These are phyloP conservation scores for Macroglossus sobrinus DNA, from an alignment of 2,113 vertebrate species.

Conservation along the genomic window DNA sequence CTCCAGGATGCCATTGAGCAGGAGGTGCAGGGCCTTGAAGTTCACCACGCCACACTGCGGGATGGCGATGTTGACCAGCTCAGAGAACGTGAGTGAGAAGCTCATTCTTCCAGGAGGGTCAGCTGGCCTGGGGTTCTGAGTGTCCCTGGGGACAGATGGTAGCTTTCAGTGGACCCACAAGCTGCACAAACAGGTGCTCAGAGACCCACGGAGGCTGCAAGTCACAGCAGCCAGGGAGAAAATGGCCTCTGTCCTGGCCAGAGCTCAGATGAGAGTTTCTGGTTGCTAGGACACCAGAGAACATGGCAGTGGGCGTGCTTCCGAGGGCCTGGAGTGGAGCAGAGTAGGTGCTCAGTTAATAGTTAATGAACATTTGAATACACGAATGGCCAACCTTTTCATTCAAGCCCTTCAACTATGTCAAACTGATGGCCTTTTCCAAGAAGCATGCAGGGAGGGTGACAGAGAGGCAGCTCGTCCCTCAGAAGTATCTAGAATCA, in stretches of 20 bases:
- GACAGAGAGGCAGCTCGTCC: neutral
- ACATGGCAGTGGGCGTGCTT: neutral
- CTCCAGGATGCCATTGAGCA: constrained; percentile 74
- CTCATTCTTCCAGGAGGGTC: constrained; percentile 17
- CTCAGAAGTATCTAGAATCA: neutral
- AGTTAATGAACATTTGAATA: neutral
- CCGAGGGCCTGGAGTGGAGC: neutral
- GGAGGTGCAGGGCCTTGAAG: constrained; percentile 68
- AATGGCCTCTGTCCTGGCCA: neutral
- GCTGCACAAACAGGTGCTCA: neutral
- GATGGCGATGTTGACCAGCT: constrained; percentile 71
- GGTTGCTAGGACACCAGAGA: constrained; percentile 77
- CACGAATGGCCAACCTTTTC: neutral
- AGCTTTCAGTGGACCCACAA: neutral
- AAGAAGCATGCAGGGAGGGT: neutral
- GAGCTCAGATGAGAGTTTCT: constrained; percentile 38
- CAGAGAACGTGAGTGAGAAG: neutral
- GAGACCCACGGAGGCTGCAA: neutral
- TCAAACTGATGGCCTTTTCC: neutral
- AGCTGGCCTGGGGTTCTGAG: neutral
- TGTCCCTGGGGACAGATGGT: rapidly evolving
- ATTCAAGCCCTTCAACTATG: neutral
- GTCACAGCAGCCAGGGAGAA: neutral
- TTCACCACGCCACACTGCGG: constrained; percentile 67
- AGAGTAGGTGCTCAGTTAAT: neutral